A percentile compares a stretch with the other conserved stretches of the same genome.
Evolutionary conservation across 2,888 invertebrate genomes (phyloP).

Genomic region (Dasypogon diadema): DNA sequence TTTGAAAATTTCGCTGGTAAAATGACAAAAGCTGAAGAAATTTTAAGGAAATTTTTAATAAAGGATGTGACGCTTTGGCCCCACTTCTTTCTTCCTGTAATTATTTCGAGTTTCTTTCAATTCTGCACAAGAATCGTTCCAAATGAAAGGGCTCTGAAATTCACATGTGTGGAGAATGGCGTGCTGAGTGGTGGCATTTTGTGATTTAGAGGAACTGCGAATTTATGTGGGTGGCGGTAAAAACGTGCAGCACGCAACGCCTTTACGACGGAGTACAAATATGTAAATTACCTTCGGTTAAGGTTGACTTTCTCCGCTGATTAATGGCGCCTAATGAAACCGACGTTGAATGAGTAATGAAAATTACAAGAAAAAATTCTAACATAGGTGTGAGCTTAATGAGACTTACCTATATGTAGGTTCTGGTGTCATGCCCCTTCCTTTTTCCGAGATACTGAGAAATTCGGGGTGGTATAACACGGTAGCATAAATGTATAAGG

Average conservation of each 20-base stretch:
- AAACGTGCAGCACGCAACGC: conserved; percentile 30
- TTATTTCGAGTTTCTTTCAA: too few relatives aligned
- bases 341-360: conserved; percentile 35
- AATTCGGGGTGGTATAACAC: too few relatives aligned
- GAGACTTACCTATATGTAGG: too few relatives aligned
- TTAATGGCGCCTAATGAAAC: conserved; percentile 10
- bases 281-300: conserved; percentile 21
- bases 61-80: not conserved
- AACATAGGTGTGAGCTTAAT: not conserved
- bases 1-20: not conserved
- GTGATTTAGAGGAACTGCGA: conserved; percentile 30
- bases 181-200: conserved; percentile 4
- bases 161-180: too few relatives aligned
- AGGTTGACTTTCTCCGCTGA: conserved; percentile 23
- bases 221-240: conserved; percentile 22
- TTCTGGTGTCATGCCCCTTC: too few relatives aligned
- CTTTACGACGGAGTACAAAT: conserved; percentile 8
- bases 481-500: too few relatives aligned
- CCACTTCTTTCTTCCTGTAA: not conserved
- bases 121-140: too few relatives aligned
- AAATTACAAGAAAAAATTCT: not conserved
- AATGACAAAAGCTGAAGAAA: not conserved
- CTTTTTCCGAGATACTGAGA: too few relatives aligned
- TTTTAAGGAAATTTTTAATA: conserved; percentile 3
- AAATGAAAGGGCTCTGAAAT: too few relatives aligned